These are phyloP conservation scores for Tachystola acroxantha DNA, from an alignment of 2,888 invertebrate genomes.

Conservation along the genomic window DNA sequence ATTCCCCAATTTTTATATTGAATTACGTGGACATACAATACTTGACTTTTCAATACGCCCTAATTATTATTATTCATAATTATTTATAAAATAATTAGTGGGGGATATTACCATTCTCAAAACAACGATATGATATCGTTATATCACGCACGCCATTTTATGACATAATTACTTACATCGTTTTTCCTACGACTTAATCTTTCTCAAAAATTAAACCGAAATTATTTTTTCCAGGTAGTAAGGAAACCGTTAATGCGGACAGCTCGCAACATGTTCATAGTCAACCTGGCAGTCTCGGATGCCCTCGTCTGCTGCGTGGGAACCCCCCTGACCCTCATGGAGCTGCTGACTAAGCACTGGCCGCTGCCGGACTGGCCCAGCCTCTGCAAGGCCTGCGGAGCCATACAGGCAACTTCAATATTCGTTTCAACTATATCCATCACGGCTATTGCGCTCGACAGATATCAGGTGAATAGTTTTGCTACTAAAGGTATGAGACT, in stretches of 20 bases:
- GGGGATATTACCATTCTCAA: too few species aligned
- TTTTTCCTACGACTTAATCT: too few species aligned
- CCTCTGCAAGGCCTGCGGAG: conserved; percentile 91
- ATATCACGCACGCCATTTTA: too few species aligned
- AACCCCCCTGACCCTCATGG: conserved; percentile 93
- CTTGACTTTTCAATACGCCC: too few species aligned
- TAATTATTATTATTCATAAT: too few species aligned
- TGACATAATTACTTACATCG: too few species aligned
- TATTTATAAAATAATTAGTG: too few species aligned
- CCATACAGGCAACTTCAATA: conserved; percentile 92
- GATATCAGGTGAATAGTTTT: conserved; percentile 81
- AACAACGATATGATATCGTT: too few species aligned
- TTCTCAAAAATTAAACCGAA: too few species aligned
- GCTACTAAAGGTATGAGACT: too few species aligned
- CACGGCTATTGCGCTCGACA: conserved; percentile 92
- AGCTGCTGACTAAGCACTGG: conserved; percentile 91
- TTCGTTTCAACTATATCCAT: conserved; percentile 97
- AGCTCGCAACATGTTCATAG: conserved; percentile 94
- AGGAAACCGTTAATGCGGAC: conserved; percentile 94
- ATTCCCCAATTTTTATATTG: too few species aligned
- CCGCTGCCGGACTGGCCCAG: conserved; percentile 87
- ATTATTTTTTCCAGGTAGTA: conserved; percentile 80
- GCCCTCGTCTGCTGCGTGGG: conserved; percentile 92
- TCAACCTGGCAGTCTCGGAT: conserved; percentile 91
- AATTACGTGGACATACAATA: too few species aligned